Conservation (phyloP, 1,140 invertebrate species). For the Portunus trituberculatus region DNA sequence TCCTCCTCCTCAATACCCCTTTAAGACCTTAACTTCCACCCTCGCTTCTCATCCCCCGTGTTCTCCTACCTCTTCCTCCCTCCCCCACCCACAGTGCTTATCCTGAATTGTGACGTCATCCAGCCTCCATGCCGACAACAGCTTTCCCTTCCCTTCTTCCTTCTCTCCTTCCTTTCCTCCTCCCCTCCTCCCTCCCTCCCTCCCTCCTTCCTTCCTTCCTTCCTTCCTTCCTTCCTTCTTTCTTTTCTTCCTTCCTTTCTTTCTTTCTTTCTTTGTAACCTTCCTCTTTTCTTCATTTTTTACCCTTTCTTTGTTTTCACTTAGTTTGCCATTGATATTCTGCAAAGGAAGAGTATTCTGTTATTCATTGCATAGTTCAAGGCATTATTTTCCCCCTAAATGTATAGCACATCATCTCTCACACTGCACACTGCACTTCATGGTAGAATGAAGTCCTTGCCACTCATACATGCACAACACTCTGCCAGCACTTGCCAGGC, state of each 20-base stretch:
- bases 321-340: too few relatives aligned
- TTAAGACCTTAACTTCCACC: neutral
- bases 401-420: too few relatives aligned
- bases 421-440: too few relatives aligned
- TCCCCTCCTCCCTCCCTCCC: too few relatives aligned
- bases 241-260: neutral
- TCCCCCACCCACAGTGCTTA: neutral
- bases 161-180: neutral
- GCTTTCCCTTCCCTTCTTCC: conserved; percentile 4
- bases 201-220: neutral
- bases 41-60: neutral
- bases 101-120: neutral
- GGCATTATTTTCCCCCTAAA: too few relatives aligned
- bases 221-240: neutral
- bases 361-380: too few relatives aligned
- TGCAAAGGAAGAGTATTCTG: too few relatives aligned
- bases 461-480: too few relatives aligned
- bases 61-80: neutral
- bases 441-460: too few relatives aligned
- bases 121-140: neutral
- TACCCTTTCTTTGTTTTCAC: too few relatives aligned
- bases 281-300: neutral
- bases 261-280: neutral
- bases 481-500: neutral
- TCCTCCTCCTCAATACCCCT: neutral